Evolutionary conservation across 2,797 vertebrate species (phyloP), one percentile per base, ranked within the genome.

Genomic region (Gadopsis bispinosus): DNA sequence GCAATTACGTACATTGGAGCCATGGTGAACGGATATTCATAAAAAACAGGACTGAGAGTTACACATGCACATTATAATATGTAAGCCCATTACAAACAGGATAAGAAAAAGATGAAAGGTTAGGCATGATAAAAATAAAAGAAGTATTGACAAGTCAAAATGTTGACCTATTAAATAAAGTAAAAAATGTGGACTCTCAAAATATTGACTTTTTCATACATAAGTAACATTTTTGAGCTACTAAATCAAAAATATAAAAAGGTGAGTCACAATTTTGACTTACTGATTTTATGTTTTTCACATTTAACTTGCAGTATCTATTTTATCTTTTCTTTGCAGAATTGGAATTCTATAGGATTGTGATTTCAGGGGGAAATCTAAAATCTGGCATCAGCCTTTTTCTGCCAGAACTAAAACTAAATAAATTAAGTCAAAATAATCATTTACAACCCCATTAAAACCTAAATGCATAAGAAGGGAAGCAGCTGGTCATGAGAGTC

Each of bases 1-100:
- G 55, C 29, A 43, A 69, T 33, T 62, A 61, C 35, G 35, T 51
- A 73, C 70, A 78, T 65, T 53, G 82, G 41, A 86, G 79, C n/a
- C 56, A 82, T 69, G 69, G 56, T 73, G 61, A 75, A 79, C 13
- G 79, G 35, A 75, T 45, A 69, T 58, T 71, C 20, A 88, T 72
- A 60, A 79, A 17, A 45, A 83, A 80, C 72, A 88, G 19, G 54
- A 65, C 60, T 69, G 31, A 78, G 31, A 69, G 75, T 71, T 73
- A 56, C 59, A 71, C 74, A 67, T 75, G 68, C 64, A 80, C 56
- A 76, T 39, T 35, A 55, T n/a, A 50, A 69, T 7, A 47, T 26
- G 16, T 37, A 71, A 31, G 37, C n/a, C 73, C 16, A 70, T 58
- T 70, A 48, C 72, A 12, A 16, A 53, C 59, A 80, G 17, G 33